Evolutionary conservation across 2,888 invertebrate genomes (phyloP).

Genomic region (Eutolmus rufibarbis): DNA sequence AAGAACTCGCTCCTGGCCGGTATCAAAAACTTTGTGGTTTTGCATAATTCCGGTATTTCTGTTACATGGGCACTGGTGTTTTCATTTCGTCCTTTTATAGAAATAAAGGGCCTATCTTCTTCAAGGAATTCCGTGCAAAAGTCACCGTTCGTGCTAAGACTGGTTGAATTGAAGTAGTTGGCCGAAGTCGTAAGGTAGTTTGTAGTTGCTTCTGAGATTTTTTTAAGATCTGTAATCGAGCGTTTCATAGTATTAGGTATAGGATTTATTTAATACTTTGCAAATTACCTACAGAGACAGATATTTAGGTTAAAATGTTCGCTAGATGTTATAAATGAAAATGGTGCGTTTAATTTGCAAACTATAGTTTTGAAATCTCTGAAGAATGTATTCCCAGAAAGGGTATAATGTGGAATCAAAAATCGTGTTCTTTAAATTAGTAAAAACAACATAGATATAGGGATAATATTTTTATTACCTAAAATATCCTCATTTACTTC

Average conservation of each 20-base stretch:
- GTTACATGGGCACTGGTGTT: constrained; percentile 65
- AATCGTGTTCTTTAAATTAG: too few relatives aligned
- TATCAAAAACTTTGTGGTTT: constrained; percentile 66
- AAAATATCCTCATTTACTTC: neutral
- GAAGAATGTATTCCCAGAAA: too few relatives aligned
- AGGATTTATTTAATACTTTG: neutral
- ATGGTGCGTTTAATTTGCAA: too few relatives aligned
- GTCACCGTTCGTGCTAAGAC: neutral
- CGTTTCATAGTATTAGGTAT: neutral
- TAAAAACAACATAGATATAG: neutral
- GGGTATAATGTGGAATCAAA: too few relatives aligned
- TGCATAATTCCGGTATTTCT: constrained; percentile 53
- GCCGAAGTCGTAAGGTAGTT: neutral
- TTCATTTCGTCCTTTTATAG: constrained; percentile 68
- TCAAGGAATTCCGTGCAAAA: neutral
- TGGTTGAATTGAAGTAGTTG: neutral
- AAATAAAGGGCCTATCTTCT: neutral
- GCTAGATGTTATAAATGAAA: too few relatives aligned
- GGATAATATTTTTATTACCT: neutral
- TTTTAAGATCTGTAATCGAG: neutral
- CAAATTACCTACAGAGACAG: too few relatives aligned
- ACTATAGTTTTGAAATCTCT: too few relatives aligned
- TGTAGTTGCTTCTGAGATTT: neutral
- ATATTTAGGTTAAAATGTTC: too few relatives aligned
- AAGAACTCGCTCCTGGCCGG: constrained; percentile 73